Conservation (phyloP, 1,140 invertebrate genomes). For the Drosophila ohnishii region DNA sequence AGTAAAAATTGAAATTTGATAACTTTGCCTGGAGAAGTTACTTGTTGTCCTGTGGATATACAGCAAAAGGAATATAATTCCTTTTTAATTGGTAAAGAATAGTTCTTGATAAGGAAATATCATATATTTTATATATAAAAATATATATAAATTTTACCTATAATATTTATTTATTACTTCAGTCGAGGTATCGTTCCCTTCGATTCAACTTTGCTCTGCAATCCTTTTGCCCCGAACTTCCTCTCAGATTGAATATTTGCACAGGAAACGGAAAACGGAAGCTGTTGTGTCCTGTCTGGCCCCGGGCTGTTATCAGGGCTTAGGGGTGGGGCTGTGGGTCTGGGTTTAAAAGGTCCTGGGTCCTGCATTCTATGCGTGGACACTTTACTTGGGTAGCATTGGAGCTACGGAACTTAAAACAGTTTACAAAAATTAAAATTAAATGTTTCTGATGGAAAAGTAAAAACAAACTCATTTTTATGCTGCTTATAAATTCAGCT, state of each 20-base stretch:
- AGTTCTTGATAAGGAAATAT: too few species aligned
- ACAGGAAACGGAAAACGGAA: slow-evolving; percentile 55
- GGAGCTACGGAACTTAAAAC: slow-evolving; percentile 34
- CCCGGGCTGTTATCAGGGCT: slow-evolving; percentile 7
- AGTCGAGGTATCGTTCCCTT: neutral
- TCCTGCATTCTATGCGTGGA: neutral
- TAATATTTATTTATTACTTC: neutral
- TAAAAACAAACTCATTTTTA: neutral
- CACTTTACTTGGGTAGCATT: slow-evolving; percentile 13
- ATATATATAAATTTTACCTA: too few species aligned
- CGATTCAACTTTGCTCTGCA: neutral
- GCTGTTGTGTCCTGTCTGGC: slow-evolving; percentile 30
- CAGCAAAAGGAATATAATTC: too few species aligned
- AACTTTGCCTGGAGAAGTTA: too few species aligned
- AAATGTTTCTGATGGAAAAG: neutral
- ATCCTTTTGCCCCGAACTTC: slow-evolving; percentile 7
- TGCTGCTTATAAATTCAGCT: neutral
- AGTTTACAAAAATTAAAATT: neutral
- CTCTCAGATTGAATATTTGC: slow-evolving; percentile 32
- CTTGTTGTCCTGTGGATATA: too few species aligned
- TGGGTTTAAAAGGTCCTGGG: neutral
- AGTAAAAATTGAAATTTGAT: neutral
- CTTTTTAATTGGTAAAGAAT: too few species aligned
- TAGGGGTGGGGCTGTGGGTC: neutral
- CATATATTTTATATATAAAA: too few species aligned